Evolutionary conservation across 2,113 vertebrate species (phyloP), one percentile per base, ranked within the genome.

Genomic region (Ramphastos sulfuratus): DNA sequence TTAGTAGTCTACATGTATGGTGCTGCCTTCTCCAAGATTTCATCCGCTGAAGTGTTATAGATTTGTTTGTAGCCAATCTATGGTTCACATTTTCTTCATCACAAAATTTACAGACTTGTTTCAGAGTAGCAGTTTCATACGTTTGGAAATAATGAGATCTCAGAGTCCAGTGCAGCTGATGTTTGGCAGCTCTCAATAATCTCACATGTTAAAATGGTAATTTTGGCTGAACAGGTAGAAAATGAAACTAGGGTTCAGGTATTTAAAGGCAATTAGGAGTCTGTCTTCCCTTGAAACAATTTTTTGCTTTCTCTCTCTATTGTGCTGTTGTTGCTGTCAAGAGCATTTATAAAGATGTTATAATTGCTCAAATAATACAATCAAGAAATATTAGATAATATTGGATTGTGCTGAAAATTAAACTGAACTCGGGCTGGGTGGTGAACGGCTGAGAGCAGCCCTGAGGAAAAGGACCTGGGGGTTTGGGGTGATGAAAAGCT

Each of bases 141-240:
- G 50, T 95, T 93, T 96, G 89, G 91, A 95, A 96, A 91, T 78
- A 94, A 93, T 82, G 19, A 84, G 71, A 79, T 80, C 87, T 97
- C 72, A 92, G 78, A 70, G n/a, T 52, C 20, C n/a, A 52, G 12
- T 90, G 70, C 33, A 61, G 92, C 55, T 89, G 42, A 75, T 96
- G 12, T 74, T 91, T 93, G 25, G 56, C 54, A 95, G 20, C 15
- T 69, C 52, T 91, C 83, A 82, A 72, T 42, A 79, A 83, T 90
- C 94, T 96, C 31, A 60, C 64, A 93, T 69, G 21, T 31, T 71
- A 74, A 87, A 74, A 90, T 55, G 50, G 59, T 74, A 92, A 60
- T 86, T 95, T 87, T 91, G 65, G 58, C 60, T 90, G 84, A 87
- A 89, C 78, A 87, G 24, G 23, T 89, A 63, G 83, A 78, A 94